phyloP scores from a whole-genome alignment of 37 sponge, comb jelly and placozoan species.

The Spongilla lacustris region DNA sequence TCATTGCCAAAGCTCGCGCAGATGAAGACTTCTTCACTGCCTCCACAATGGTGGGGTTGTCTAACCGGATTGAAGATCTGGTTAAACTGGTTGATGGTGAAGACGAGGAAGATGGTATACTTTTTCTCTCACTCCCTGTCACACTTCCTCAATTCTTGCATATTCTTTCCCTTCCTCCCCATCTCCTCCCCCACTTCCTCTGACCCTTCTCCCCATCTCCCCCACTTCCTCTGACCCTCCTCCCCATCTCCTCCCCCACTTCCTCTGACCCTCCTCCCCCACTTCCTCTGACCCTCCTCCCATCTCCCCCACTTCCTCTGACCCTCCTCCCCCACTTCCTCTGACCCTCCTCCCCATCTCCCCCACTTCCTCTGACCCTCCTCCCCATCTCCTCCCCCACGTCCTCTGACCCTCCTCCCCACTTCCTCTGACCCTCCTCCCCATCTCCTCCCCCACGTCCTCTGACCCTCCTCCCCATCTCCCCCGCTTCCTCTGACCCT shows the following conservation, averaged over 20 bases:
- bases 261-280: too few relatives aligned
- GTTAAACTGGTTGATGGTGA: conserved; percentile 52
- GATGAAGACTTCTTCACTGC: conserved; percentile 48
- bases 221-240: not conserved
- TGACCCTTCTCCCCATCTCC: not conserved
- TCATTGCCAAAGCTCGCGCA: conserved; percentile 76
- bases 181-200: not conserved
- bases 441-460: not conserved
- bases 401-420: too few relatives aligned
- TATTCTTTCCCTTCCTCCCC: not conserved
- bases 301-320: too few relatives aligned
- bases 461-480: not conserved
- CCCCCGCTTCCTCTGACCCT: too few relatives aligned
- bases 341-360: too few relatives aligned
- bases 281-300: too few relatives aligned
- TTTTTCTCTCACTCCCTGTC: not conserved
- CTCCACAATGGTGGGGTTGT: conserved; percentile 34
- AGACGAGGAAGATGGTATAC: not conserved
- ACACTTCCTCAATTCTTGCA: too few relatives aligned
- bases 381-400: not conserved
- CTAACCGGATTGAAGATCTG: conserved; percentile 42
- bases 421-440: not conserved
- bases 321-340: too few relatives aligned
- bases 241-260: not conserved
- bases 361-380: too few relatives aligned